Base-by-base conservation (phyloP, 92 coral and sea anemone species). In the Hydrozoanthus gracilis region DNA sequence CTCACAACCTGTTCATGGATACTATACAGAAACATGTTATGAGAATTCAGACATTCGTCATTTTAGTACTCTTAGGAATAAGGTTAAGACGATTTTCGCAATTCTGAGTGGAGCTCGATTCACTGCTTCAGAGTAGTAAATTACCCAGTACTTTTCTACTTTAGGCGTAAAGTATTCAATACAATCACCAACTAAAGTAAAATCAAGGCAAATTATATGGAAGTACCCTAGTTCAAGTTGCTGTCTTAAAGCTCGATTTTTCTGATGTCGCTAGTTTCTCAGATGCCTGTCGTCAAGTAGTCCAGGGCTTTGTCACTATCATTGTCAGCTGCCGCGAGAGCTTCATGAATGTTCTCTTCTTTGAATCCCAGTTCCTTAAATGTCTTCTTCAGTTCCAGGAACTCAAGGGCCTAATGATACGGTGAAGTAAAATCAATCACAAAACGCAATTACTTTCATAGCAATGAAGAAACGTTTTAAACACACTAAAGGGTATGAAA, bases 271-370 rank as follows among this genome's bases (percentile, higher is more conserved):
- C 55, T 16, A 66, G 51, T 1, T 80, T 51, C 48, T 80, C 75
- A 80, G 18, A 46, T 49, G 54, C 74, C 85, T 6, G 85, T 65
- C 4, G 94, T 91, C 14, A 97, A 89, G 47, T 93, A 95, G 65
- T 97, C 99, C 88, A 97, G 82, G 15, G 99, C 95, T 79, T 97
- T 97, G 64, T 97, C 93, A 4, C 95, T 88, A 65, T 97, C 98
- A 84, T 94, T 95, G 74, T 93, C 95, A 50, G 99, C 96, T 27
- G 96, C 96, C 39, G 83, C 87, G n/a, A 97, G 86, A 9, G 97
- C 96, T 48, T 92, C 93, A 35, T 93, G 94, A 60, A 97, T 93
- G 64, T 93, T 91, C 6, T 90, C 92, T 69, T 95, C 95, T 86
- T 95, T 86, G 69, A 97, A 97, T 49, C 99, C 99, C 83, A 90